Percentiles rank a stretch among this genome's conserved stretches.
Evolutionary conservation across 2,888 invertebrate species (phyloP).

Genomic region (Venusia cambrica): DNA sequence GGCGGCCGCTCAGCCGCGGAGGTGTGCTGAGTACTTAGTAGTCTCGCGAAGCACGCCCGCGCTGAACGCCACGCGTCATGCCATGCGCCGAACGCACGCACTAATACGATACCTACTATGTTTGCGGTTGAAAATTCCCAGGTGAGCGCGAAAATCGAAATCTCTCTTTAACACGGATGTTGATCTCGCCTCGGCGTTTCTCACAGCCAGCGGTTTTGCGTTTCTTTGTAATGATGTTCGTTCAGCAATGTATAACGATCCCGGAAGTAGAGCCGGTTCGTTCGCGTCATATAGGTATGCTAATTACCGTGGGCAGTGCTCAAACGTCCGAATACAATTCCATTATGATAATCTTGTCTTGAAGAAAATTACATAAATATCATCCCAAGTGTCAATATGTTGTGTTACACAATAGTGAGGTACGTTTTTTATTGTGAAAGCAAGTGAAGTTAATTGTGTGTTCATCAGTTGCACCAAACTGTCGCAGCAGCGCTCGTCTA

Average conservation of each 20-base stretch:
- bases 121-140: conserved; percentile 75
- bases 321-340: conserved; percentile 44
- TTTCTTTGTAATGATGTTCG: conserved; percentile 65
- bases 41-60: conserved; percentile 68
- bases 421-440: conserved; percentile 51
- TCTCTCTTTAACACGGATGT: no score
- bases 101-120: conserved; percentile 71
- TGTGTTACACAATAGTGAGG: conserved; percentile 32
- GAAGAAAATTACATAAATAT: no score
- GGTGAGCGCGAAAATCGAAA: conserved; percentile 64
- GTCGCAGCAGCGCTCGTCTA: conserved; percentile 54
- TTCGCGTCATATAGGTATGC: conserved; percentile 72
- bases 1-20: conserved; percentile 55
- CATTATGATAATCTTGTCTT: conserved; percentile 25
- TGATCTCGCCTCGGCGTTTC: conserved; percentile 38
- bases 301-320: conserved; percentile 65
- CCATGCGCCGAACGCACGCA: conserved; percentile 56
- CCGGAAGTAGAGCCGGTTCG: conserved; percentile 77
- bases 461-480: conserved; percentile 49
- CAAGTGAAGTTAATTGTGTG: conserved; percentile 51
- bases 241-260: conserved; percentile 70
- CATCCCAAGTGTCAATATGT: conserved; percentile 31
- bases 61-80: conserved; percentile 55
- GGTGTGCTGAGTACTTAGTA: conserved; percentile 54
- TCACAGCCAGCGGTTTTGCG: conserved; percentile 46